Base-by-base conservation (phyloP, 2,113 vertebrate species). In the Apteryx mantelli region DNA sequence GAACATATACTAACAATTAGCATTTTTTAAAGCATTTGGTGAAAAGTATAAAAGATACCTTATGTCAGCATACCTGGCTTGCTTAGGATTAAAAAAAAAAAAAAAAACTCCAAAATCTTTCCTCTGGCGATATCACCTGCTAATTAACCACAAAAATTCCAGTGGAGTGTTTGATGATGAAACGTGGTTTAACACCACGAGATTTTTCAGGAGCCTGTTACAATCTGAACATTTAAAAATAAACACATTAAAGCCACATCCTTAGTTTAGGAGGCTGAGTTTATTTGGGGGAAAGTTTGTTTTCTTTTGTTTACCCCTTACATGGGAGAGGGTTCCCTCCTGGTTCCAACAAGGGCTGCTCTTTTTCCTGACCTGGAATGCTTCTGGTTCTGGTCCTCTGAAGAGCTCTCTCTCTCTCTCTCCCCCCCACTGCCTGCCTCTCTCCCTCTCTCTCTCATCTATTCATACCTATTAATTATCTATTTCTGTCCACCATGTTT, bases 91-190 rank as follows among this genome's bases (percentile, higher is more conserved):
- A 44, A 50, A 89, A 85, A 61, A 34, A 17, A 25, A 58, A 58
- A 58, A 65, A 63, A 55, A 2, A 14, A 7, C 11, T 75, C 28
- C 42, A 19, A 89, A 80, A 53, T 9, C 4, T 85, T 63, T 16
- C 66, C 19, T 69, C 34, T 81, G 40, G 38, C 82, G 74, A 44
- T 87, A 85, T 50, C 64, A 84, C 38, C 48, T 91, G 34, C 48
- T 92, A 96, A 96, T 87, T 95, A 93, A 87, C 90, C 80, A 94
- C 80, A 92, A 95, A 96, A 94, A 90, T 46, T 44, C 40, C 60
- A 15, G 64, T 15, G 15, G 48, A 44, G 55, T 58, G 9, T 82
- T 69, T 70, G 40, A 84, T 2, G 5, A 44, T n/a, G 66, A 50
- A 93, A 87, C 42, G 15, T 58, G 13, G 18, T 75, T 96, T 93